These are phyloP conservation scores for Falco cherrug DNA, from an alignment of 2,797 vertebrate species.

Conservation along the genomic window DNA sequence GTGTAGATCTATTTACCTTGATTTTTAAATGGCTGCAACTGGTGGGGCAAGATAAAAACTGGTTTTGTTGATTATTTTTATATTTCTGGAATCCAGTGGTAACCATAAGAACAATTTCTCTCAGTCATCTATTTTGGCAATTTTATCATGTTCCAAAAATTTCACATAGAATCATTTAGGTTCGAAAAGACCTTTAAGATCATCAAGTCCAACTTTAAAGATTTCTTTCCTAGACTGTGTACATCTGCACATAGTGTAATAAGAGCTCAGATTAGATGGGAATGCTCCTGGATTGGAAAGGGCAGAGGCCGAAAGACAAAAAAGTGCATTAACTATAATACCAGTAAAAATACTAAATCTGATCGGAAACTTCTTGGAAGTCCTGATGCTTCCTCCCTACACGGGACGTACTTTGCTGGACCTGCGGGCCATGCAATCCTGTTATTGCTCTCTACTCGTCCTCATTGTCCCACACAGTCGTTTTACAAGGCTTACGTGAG, in stretches of 20 bases:
- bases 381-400: background rate
- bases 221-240: background rate
- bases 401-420: background rate
- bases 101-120: background rate
- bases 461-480: background rate
- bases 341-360: background rate
- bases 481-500: background rate
- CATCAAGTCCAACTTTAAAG: background rate
- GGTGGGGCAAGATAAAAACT: background rate
- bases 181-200: no score
- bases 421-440: background rate
- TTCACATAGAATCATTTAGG: no score
- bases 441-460: background rate
- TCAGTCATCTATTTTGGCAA: background rate
- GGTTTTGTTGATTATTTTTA: background rate
- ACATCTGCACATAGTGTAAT: background rate
- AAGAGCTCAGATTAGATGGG: background rate
- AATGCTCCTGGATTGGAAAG: background rate
- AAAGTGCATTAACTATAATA: background rate
- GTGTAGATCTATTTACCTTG: background rate
- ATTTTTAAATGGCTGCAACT: background rate
- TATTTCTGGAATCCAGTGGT: background rate
- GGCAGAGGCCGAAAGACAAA: background rate
- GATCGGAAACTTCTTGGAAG: background rate
- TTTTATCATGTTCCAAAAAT: background rate